phyloP scores from a whole-genome alignment of 2,797 vertebrate genomes.

The Crenuchus spilurus region DNA sequence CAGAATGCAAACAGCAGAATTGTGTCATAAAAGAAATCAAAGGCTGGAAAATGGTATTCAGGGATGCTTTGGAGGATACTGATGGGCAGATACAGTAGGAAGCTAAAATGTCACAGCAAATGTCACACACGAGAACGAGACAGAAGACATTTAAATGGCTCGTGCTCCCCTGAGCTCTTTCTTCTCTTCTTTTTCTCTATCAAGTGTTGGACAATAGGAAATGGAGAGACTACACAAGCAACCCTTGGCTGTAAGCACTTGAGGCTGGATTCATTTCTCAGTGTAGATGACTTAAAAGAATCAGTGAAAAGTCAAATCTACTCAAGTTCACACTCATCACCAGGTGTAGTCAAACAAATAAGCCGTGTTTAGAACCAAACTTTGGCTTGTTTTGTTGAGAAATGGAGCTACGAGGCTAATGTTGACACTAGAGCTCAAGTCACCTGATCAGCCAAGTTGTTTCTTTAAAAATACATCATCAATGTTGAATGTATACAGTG shows the following conservation, averaged over 20 bases:
- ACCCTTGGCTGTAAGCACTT: not conserved
- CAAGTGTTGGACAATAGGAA: not conserved
- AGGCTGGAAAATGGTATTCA: not conserved
- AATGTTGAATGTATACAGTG: too few relatives aligned
- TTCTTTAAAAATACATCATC: too few relatives aligned
- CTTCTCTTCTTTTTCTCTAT: not conserved
- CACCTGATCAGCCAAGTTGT: too few relatives aligned
- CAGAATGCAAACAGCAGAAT: not conserved
- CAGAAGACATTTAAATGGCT: slow-evolving; percentile 9
- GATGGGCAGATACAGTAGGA: not conserved
- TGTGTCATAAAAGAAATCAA: not conserved
- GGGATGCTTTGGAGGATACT: not conserved
- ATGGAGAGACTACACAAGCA: not conserved
- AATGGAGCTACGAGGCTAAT: too few relatives aligned
- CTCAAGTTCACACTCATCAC: too few relatives aligned
- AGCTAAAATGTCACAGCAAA: slow-evolving; percentile 33
- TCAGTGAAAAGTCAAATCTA: too few relatives aligned
- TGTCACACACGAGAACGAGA: slow-evolving; percentile 15
- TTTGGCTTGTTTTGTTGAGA: too few relatives aligned
- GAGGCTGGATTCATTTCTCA: too few relatives aligned
- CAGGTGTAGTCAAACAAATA: too few relatives aligned
- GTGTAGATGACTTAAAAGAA: too few relatives aligned
- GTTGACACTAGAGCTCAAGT: too few relatives aligned
- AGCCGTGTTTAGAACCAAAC: too few relatives aligned
- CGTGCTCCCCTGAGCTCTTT: not conserved